phyloP scores from a whole-genome alignment of 2,113 vertebrate genomes.

The Ramphastos sulfuratus region DNA sequence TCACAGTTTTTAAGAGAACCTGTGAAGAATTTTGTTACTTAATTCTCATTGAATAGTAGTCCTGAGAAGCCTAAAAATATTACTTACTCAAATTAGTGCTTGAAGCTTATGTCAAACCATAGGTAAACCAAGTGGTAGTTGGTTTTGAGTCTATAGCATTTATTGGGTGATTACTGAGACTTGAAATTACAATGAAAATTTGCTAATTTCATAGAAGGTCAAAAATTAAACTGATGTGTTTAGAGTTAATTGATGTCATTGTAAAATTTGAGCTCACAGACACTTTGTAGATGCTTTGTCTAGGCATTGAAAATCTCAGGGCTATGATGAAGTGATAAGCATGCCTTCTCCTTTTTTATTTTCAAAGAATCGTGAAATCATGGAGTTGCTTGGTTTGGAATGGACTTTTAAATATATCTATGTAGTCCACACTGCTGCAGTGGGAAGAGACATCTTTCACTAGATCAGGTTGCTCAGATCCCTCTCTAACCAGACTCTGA shows the following conservation, averaged over 20 bases:
- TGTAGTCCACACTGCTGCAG: neutral
- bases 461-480: too few relatives aligned
- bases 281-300: neutral
- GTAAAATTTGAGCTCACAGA: neutral
- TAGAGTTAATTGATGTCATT: neutral
- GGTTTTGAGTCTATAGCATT: neutral
- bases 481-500: too few relatives aligned
- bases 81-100: neutral
- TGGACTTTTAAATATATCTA: neutral
- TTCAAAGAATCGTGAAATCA: neutral
- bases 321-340: neutral
- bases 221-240: neutral
- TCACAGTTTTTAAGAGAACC: neutral
- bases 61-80: neutral
- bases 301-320: neutral
- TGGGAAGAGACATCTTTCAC: neutral
- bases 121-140: neutral
- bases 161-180: neutral
- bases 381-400: neutral
- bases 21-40: neutral
- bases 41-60: neutral
- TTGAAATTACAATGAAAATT: neutral
- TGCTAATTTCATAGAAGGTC: neutral
- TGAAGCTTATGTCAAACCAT: neutral
- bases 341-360: neutral